Percentiles rank a stretch among this genome's conserved stretches.
phyloP scores from a whole-genome alignment of 1,140 invertebrate genomes.

The Colletes latitarsis region DNA sequence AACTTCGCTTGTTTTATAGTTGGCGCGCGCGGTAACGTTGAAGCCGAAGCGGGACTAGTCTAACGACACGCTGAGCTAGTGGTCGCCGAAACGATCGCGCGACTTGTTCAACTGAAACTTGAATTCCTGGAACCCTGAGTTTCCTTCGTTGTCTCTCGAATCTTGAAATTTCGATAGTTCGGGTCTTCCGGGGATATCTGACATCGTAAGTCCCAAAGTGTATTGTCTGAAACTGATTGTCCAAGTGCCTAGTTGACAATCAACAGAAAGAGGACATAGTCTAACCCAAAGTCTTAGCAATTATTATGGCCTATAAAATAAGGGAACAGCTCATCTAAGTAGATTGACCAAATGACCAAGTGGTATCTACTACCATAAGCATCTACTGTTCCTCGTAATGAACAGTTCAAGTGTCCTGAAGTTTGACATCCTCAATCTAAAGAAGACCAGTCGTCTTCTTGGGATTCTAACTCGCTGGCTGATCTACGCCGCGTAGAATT shows the following conservation, averaged over 20 bases:
- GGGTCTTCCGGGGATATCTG: too few species aligned
- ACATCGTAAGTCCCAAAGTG: background rate
- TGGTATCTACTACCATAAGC: too few species aligned
- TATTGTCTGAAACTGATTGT: too few species aligned
- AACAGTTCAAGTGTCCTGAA: background rate
- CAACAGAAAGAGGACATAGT: too few species aligned
- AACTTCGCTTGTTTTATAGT: slow-evolving; percentile 20
- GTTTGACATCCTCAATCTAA: background rate
- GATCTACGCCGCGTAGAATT: background rate
- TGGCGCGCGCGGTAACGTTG: background rate
- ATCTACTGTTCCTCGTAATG: too few species aligned
- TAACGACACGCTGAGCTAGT: background rate
- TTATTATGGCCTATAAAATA: background rate
- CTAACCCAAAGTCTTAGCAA: too few species aligned
- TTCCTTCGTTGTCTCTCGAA: too few species aligned
- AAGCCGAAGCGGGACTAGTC: background rate
- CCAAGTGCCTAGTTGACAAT: too few species aligned
- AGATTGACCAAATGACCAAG: background rate
- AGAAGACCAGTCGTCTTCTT: background rate
- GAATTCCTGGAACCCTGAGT: background rate
- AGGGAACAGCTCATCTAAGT: background rate
- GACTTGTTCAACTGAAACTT: background rate
- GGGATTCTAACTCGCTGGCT: background rate
- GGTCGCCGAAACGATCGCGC: background rate
- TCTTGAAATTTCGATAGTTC: too few species aligned